Evolutionary conservation across 2,113 vertebrate species (phyloP).

Genomic region (Tupaia chinensis): DNA sequence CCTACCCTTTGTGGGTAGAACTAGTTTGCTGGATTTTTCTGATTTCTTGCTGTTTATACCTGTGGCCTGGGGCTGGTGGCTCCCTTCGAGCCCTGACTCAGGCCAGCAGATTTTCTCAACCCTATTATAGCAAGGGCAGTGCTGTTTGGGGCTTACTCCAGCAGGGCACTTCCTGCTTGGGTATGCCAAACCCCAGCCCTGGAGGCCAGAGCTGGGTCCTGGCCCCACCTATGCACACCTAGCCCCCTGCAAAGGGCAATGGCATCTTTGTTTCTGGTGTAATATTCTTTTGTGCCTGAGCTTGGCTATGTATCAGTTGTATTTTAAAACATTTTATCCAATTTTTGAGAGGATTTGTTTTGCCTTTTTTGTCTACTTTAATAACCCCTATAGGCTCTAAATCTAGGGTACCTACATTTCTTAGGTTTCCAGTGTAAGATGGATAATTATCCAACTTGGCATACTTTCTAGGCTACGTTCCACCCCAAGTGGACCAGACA

Average conservation of each 20-base stretch:
- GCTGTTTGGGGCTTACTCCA: background rate
- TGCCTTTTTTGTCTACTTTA: background rate
- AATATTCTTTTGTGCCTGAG: background rate
- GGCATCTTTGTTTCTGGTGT: background rate
- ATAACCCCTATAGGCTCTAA: background rate
- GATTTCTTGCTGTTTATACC: background rate
- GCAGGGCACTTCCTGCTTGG: background rate
- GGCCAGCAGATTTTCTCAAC: background rate
- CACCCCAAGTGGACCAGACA: background rate
- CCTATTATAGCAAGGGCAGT: background rate
- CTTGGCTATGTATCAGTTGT: background rate
- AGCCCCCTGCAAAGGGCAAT: background rate
- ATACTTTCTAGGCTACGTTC: background rate
- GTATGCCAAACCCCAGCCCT: background rate
- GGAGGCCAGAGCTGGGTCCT: background rate
- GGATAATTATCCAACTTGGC: background rate
- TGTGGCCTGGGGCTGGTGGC: background rate
- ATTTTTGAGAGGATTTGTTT: background rate
- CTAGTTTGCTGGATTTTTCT: background rate
- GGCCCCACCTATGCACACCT: background rate
- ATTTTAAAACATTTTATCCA: background rate
- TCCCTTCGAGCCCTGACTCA: background rate
- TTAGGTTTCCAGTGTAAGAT: background rate
- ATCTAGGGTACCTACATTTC: background rate
- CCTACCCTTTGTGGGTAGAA: background rate